Conservation (phyloP, 2,797 vertebrate genomes). For the Distichodus sexfasciatus region DNA sequence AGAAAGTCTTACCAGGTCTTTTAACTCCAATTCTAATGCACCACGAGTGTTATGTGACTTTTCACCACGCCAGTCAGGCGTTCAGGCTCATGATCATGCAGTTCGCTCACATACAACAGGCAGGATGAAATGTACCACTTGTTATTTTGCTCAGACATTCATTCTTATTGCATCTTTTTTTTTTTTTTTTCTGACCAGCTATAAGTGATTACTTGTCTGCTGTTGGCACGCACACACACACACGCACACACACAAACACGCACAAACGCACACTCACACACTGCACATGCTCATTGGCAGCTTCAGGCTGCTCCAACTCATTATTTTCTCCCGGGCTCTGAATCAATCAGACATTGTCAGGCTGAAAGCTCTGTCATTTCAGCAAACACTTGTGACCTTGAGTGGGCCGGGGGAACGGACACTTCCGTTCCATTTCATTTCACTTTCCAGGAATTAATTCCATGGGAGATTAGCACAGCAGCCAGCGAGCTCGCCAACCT, state of each 20-base stretch:
- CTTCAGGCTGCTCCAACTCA: conserved; percentile 10
- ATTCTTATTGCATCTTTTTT: not conserved
- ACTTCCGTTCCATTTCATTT: conserved; percentile 60
- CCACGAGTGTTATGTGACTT: not conserved
- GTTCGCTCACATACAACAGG: not conserved
- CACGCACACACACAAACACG: not conserved
- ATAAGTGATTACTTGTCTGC: not conserved
- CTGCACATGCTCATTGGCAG: conserved; percentile 4
- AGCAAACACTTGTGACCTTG: conserved; percentile 60
- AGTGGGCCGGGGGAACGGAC: conserved; percentile 43
- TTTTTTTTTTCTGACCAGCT: not conserved
- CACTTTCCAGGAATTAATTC: conserved; percentile 70
- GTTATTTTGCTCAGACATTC: not conserved
- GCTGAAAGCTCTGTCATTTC: conserved; percentile 17
- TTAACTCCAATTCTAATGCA: too few species aligned
- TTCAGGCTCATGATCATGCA: not conserved
- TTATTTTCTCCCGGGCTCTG: conserved; percentile 15
- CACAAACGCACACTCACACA: too few species aligned
- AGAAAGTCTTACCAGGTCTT: too few species aligned
- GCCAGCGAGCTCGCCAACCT: conserved; percentile 54
- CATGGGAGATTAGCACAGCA: conserved; percentile 60
- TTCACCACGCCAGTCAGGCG: not conserved
- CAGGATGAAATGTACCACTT: not conserved
- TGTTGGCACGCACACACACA: not conserved
- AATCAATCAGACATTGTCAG: conserved; percentile 24